Evolutionary conservation across 2,113 vertebrate species (phyloP).

Genomic region (Stegostoma tigrinum): DNA sequence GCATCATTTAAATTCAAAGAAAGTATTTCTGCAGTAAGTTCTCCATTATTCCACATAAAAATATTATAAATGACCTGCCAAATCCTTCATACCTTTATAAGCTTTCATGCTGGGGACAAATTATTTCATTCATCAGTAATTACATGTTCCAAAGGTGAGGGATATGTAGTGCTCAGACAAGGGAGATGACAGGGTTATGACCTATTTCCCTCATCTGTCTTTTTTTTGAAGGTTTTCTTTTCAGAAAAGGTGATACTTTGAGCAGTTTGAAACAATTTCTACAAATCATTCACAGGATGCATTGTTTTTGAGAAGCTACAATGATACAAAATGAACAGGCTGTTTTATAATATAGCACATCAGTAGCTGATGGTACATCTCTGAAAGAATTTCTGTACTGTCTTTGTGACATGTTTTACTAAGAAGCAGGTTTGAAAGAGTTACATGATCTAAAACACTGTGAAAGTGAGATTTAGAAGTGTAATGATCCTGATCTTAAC

Average conservation of each 20-base stretch:
- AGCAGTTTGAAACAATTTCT: not conserved
- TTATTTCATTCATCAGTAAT: not conserved
- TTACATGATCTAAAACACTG: not conserved
- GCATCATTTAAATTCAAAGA: not conserved
- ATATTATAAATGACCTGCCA: conserved; percentile 3
- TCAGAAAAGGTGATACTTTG: not conserved
- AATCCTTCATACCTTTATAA: not conserved
- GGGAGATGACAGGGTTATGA: not conserved
- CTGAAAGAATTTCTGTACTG: not conserved
- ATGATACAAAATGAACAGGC: not conserved
- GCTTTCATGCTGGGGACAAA: not conserved
- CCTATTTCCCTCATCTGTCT: not conserved
- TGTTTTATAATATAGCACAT: not conserved
- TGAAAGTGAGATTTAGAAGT: not conserved
- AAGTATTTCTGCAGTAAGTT: not conserved
- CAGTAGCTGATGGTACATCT: too few species aligned
- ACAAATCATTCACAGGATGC: not conserved
- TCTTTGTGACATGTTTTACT: not conserved
- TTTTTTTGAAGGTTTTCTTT: not conserved
- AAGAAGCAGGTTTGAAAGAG: not conserved
- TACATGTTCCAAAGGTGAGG: not conserved
- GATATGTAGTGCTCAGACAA: not conserved
- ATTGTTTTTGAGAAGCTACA: not conserved
- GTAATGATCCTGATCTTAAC: not conserved
- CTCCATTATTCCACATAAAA: not conserved